Base-by-base conservation (phyloP, 2,113 vertebrate species). In the Zosterops japonicus region DNA sequence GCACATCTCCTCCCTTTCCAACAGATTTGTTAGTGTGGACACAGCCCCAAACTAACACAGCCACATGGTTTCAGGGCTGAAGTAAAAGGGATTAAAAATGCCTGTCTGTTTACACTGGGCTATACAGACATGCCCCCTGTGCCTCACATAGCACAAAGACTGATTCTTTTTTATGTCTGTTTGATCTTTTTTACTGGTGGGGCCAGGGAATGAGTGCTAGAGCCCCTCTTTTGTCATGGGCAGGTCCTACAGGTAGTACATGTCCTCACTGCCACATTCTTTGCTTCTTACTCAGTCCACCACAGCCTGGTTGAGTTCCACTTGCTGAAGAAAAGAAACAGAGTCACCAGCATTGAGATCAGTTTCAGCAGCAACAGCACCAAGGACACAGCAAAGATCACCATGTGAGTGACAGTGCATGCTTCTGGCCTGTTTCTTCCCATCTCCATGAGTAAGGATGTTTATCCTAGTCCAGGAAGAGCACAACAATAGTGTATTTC, bases 291-390 rank as follows among this genome's bases (percentile, higher is more conserved):
- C 71, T 69, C 78, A 98, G 98, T 96, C 63, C 55, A 97, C 72
- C 98, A 98, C 89, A 98, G 92, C 69, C 93, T 98, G 11, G 96
- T 98, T 95, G 97, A 98, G 96, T 98, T 98, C 87, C 61, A 79
- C 42, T 79, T 98, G 94, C 71, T 92, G 90, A 88, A 97, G 87
- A 85, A 50, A 25, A 97, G 97, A 81, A 96, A 77, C 33, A 79
- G 21, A 75, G 94, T 85, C 79, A 97, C 97, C 79, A 96, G 18
- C 67, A 96, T 98, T 16, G 77, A 97, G 71, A 69, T 98, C 81
- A 94, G 90, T 59, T 97, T 98, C 93, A 83, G 42, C 44, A 96
- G 96, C 79, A 87, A 85, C 91, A 94, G 94, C 36, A 78, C 77
- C 53, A 93, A 95, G 44, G 96, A 97, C 70, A 97, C 92, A 3